These are phyloP conservation scores for Papilio gigon DNA, from an alignment of 2,888 invertebrate genomes.

Conservation along the genomic window DNA sequence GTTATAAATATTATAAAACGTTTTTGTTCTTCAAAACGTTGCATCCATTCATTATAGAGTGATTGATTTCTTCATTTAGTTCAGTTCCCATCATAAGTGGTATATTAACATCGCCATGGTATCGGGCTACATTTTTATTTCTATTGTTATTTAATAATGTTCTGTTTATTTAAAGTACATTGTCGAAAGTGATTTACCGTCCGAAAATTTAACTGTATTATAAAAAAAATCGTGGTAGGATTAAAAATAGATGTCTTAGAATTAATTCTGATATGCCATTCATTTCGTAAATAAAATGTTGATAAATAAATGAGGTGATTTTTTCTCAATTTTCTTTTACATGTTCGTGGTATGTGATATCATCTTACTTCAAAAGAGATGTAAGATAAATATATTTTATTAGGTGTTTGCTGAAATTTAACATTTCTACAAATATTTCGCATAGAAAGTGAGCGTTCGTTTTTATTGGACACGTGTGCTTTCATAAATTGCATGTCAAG, in stretches of 20 bases:
- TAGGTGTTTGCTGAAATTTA: slow-evolving; percentile 6
- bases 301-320: background rate
- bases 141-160: too few relatives aligned
- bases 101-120: too few relatives aligned
- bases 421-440: slow-evolving; percentile 4
- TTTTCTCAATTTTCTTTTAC: background rate
- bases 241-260: background rate
- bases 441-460: slow-evolving; percentile 7
- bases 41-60: background rate
- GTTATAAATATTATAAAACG: slow-evolving; percentile 12
- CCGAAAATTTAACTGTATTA: too few relatives aligned
- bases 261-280: background rate
- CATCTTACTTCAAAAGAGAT: slow-evolving; percentile 9
- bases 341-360: background rate
- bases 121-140: too few relatives aligned
- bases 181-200: too few relatives aligned
- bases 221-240: too few relatives aligned
- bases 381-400: slow-evolving; percentile 16
- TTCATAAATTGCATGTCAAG: slow-evolving; percentile 1
- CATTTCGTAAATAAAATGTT: background rate
- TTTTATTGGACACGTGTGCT: slow-evolving; percentile 6
- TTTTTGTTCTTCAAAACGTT: background rate
- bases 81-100: too few relatives aligned
- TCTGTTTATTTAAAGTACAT: too few relatives aligned
- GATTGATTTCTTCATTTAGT: background rate